Conservation (phyloP, 2,888 invertebrate species). For the Nomada ruficornis region DNA sequence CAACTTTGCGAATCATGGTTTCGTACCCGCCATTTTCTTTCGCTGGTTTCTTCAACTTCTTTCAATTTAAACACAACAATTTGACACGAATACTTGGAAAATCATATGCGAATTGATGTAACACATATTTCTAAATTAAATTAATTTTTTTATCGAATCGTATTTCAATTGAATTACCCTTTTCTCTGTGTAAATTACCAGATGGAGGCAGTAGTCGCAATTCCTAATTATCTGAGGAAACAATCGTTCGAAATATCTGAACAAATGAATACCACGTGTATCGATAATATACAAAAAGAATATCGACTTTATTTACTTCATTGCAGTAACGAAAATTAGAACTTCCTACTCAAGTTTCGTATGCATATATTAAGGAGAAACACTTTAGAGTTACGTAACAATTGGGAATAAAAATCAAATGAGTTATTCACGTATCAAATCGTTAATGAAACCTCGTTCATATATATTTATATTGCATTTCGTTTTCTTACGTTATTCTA, state of each 20-base stretch:
- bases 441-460: too few species aligned
- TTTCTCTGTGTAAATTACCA: not conserved
- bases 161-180: not conserved
- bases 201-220: too few species aligned
- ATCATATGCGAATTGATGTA: not conserved
- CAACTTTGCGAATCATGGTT: constrained; percentile 36
- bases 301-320: not conserved
- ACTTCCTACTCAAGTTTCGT: too few species aligned
- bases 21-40: constrained; percentile 75
- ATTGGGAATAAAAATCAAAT: not conserved
- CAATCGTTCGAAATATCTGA: too few species aligned
- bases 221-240: too few species aligned
- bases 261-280: not conserved
- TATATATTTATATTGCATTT: too few species aligned
- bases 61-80: not conserved
- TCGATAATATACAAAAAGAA: not conserved
- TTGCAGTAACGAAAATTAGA: not conserved
- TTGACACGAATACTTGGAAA: accelerated
- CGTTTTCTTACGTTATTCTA: too few species aligned
- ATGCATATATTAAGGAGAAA: not conserved
- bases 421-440: too few species aligned
- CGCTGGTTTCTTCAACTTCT: constrained; percentile 45
- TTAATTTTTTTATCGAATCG: not conserved
- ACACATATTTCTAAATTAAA: not conserved
- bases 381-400: not conserved